Evolutionary conservation across 2,888 invertebrate species (phyloP), one percentile per base, ranked within the genome.

Genomic region (Hypselothyrea guttata): DNA sequence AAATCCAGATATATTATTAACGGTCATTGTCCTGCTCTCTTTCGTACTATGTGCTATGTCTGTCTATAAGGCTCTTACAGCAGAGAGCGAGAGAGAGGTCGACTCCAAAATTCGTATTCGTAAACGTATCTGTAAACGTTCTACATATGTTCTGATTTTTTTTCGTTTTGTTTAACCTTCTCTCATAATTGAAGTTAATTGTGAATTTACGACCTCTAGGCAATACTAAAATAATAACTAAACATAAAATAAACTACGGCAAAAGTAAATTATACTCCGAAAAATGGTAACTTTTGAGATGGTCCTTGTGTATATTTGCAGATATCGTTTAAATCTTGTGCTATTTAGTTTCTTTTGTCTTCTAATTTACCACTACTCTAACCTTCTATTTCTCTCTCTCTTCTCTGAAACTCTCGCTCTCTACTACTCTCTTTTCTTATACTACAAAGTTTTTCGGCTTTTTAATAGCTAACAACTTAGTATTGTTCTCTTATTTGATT

Each of bases 271-370:
- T 7, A 54, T 51, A 35, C 46, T 64, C 48, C 52, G n/a, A 46
- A 59, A 92, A 91, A 92, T 93, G 93, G 95, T 95, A 94, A 94
- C 95, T 95, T 95, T 95, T 95, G 95, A 95, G 95, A 95, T 95
- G 95, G 95, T 95, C 95, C 95, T 95, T 94, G 94, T 89, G 87
- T 88, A 88, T 84, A 89, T 87, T 88, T 84, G 86, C 85, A 86
- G 75, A 55, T 69, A 70, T 63, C 37, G 59, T 52, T 64, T 51
- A 38, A 40, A 56, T 57, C 48, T 60, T 54, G 52, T 51, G 45
- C 40, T 57, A 40, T 41, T 70, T 38, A 33, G 30, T 48, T 46
- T 37, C 28, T 4, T 42, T 12, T 48, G 5, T 54, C 45, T 31
- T 31, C 13, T 60, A 18, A 46, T 15, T 33, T 66, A 15, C 37